Conservation (phyloP, 2,888 invertebrate species). For the Leptothorax acervorum region DNA sequence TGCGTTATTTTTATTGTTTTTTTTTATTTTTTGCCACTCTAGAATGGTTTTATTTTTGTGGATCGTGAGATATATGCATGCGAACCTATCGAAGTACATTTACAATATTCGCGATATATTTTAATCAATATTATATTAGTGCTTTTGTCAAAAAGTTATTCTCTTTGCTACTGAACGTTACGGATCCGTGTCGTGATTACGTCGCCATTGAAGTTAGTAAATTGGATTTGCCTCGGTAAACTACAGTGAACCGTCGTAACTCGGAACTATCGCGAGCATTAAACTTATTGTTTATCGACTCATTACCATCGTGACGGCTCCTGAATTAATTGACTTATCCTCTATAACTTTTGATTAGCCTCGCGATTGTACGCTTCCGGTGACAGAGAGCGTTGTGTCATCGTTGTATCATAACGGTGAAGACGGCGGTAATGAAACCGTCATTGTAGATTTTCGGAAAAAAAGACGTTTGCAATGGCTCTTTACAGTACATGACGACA, state of each 20-base stretch:
- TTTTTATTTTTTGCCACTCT: background rate
- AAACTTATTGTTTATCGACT: conserved; percentile 60
- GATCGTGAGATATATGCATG: background rate
- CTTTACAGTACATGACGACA: background rate
- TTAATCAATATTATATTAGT: background rate
- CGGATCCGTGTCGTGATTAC: conserved; percentile 50
- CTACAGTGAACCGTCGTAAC: conserved; percentile 32
- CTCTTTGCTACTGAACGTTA: conserved; percentile 11
- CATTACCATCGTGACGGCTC: conserved; percentile 41
- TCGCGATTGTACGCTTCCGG: background rate
- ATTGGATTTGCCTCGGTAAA: conserved; percentile 36
- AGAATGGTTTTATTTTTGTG: background rate
- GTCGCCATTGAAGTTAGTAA: conserved; percentile 44
- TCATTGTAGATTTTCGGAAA: background rate
- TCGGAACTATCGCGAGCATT: conserved; percentile 27
- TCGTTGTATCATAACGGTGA: background rate
- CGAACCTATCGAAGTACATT: background rate
- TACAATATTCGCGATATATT: background rate
- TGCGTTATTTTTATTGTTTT: background rate
- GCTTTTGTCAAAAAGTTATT: conserved; percentile 25
- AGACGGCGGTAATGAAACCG: background rate
- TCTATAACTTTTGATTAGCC: conserved; percentile 40
- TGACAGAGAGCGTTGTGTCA: background rate
- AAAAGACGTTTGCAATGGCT: background rate
- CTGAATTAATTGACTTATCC: conserved; percentile 43